Evolutionary conservation across 2,113 vertebrate species (phyloP), one percentile per base, ranked within the genome.

Genomic region (Pterocles burchelli): DNA sequence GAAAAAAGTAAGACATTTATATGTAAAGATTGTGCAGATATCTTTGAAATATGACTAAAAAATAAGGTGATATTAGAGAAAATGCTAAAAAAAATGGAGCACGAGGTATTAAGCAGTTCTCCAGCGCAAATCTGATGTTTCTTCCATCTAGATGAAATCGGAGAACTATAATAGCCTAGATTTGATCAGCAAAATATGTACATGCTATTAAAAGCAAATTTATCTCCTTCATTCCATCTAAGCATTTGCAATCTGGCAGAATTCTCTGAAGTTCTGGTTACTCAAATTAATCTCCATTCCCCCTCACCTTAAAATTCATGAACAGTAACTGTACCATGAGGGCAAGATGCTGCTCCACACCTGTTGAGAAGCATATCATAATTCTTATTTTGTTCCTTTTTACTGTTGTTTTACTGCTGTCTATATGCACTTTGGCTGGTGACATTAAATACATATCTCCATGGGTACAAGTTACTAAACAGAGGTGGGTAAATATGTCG

Each of bases 71-170:
- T 65, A 80, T 51, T 85, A 89, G 43, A 93, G 88, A 84, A 86
- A 73, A 73, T 16, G 70, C 17, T 68, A 58, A 33, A 63, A 74
- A 62, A 70, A 54, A 6, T 22, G 43, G 33, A 95, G 73, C 82
- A 81, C 90, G 92, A 97, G 93, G 92, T 94, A 96, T 89, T 93
- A 96, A 88, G 86, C 84, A 95, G 88, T 78, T 94, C 91, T 92
- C 95, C 91, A 93, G 41, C 86, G 49, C 91, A 90, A 91, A 96
- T 79, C 72, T 68, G 90, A 95, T 78, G 67, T 93, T 96, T 77
- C 88, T 94, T 86, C 63, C 90, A 88, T 82, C 95, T 92, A 90
- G 76, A 94, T 11, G 21, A 95, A 89, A 81, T 78, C 83, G 92
- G 91, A 96, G 81, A 94, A 93, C 67, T 86, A 75, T 8, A 79